Evolutionary conservation across 2,797 vertebrate species (phyloP).

Genomic region (Spea hammondii): DNA sequence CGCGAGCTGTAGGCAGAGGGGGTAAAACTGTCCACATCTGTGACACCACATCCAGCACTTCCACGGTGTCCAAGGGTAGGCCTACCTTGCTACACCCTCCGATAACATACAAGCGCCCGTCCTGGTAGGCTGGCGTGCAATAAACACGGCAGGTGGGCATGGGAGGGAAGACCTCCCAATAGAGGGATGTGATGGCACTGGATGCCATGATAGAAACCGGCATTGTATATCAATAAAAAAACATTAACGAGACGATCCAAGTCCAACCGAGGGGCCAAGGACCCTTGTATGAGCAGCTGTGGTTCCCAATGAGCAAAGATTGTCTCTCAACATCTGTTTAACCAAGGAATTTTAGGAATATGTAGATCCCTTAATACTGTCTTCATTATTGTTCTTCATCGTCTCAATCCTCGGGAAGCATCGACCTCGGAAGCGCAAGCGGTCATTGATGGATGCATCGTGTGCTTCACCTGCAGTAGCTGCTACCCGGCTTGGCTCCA

Average conservation of each 20-base stretch:
- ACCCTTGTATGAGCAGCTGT: conserved; percentile 24
- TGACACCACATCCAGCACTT: conserved; percentile 82
- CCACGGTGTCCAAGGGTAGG: conserved; percentile 78
- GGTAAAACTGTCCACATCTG: conserved; percentile 85
- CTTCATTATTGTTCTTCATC: neutral
- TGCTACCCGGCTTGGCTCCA: neutral
- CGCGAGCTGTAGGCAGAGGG: conserved; percentile 79
- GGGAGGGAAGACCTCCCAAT: conserved; percentile 86
- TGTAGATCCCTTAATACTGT: neutral
- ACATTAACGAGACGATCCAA: conserved; percentile 7
- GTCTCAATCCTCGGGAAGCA: neutral
- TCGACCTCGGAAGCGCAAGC: neutral
- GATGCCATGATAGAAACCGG: conserved; percentile 82
- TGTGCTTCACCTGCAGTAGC: neutral
- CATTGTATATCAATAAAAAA: conserved; percentile 65
- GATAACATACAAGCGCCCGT: conserved; percentile 86
- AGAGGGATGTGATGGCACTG: conserved; percentile 76
- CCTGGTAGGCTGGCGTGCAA: conserved; percentile 80
- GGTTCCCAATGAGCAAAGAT: conserved; percentile 29
- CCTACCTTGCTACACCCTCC: conserved; percentile 88
- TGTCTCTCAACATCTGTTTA: conserved; percentile 45
- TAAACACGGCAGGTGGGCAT: conserved; percentile 92
- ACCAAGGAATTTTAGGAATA: neutral
- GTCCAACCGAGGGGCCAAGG: neutral
- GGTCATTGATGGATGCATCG: conserved; percentile 3